Evolutionary conservation across 2,113 vertebrate species (phyloP).

Genomic region (Pseudopodoces humilis): DNA sequence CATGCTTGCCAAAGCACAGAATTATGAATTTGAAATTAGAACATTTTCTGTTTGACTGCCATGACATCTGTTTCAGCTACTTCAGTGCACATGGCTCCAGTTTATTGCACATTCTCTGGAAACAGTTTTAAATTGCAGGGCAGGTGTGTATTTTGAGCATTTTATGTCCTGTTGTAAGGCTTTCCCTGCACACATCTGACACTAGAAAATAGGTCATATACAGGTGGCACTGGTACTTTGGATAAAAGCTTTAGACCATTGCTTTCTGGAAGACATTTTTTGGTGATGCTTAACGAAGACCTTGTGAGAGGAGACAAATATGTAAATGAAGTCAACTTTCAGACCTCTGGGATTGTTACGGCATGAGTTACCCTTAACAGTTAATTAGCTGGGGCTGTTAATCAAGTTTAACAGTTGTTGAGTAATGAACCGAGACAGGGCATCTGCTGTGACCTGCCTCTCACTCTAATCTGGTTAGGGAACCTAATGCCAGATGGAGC

Average conservation of each 20-base stretch:
- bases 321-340: conserved; percentile 73
- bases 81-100: conserved; percentile 7
- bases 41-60: conserved; percentile 16
- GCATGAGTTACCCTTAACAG: conserved; percentile 70
- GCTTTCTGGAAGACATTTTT: neutral
- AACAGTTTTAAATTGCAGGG: neutral
- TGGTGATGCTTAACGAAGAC: conserved; percentile 60
- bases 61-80: conserved; percentile 33
- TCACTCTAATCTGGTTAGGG: conserved; percentile 63
- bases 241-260: neutral
- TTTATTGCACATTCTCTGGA: neutral
- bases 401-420: conserved; percentile 80
- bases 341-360: conserved; percentile 71
- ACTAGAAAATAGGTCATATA: conserved; percentile 32
- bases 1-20: neutral
- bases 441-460: conserved; percentile 73
- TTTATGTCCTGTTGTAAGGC: neutral
- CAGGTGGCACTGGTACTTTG: neutral
- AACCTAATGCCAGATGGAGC: conserved; percentile 38
- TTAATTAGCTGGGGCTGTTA: conserved; percentile 75
- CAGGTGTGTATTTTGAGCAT: neutral
- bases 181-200: neutral
- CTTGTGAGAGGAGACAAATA: conserved; percentile 72
- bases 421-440: conserved; percentile 77
- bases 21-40: conserved; percentile 23